A percentile compares a stretch with the other conserved stretches of the same genome.
Conservation (phyloP, 2,797 vertebrate genomes). For the Poecilia wingei region DNA sequence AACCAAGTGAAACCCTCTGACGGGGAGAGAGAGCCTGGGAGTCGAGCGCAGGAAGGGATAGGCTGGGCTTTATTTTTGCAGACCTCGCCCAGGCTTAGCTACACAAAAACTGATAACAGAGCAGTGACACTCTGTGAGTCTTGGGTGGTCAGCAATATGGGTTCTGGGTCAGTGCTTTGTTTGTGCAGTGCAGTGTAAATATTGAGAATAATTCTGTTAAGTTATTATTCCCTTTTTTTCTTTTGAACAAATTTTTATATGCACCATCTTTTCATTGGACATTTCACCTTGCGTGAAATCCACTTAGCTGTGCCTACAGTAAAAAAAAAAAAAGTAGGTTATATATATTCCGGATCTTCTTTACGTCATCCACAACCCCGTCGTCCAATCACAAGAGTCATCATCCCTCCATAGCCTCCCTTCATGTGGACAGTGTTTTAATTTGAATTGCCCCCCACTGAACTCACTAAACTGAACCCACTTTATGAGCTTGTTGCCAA, state of each 20-base stretch:
- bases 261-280: not conserved
- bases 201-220: not conserved
- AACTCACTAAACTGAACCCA: conserved; percentile 7
- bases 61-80: conserved; percentile 53
- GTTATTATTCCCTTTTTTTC: not conserved
- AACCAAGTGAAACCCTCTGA: conserved; percentile 51
- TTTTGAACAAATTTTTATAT: conserved; percentile 7
- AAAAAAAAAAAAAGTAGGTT: conserved; percentile 4
- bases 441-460: not conserved
- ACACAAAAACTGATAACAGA: conserved; percentile 56
- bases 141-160: not conserved
- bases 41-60: conserved; percentile 52
- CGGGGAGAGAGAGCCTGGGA: conserved; percentile 34
- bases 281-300: not conserved
- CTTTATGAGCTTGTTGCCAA: conserved; percentile 18
- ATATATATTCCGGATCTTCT: not conserved
- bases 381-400: not conserved
- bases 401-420: conserved; percentile 22
- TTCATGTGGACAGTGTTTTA: conserved; percentile 3
- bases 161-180: not conserved
- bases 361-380: conserved; percentile 8
- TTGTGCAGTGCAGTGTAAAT: not conserved
- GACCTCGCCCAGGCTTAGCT: conserved; percentile 54
- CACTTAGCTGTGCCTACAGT: not conserved
- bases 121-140: conserved; percentile 26